Percentiles rank a stretch among this genome's conserved stretches.
phyloP scores from a whole-genome alignment of 2,797 vertebrate species.

The Sebastes minor region DNA sequence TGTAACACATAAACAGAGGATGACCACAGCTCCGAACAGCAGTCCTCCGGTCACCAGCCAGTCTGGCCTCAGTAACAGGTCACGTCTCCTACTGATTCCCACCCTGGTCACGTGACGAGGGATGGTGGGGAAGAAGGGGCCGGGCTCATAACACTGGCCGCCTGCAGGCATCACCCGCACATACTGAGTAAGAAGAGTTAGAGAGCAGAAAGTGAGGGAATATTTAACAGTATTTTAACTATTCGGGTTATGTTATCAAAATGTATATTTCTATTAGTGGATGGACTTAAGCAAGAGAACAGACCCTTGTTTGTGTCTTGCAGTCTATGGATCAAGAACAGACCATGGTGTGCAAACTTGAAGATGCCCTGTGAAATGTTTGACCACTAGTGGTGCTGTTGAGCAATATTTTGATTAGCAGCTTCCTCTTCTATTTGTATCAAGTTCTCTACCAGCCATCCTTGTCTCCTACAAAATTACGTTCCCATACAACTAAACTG shows the following conservation, averaged over 20 bases:
- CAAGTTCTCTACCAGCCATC: not conserved
- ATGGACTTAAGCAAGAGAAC: not conserved
- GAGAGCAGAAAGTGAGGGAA: not conserved
- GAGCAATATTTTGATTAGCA: not conserved
- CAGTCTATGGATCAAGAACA: not conserved
- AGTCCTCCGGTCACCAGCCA: conserved; percentile 84
- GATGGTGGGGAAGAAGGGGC: conserved; percentile 85
- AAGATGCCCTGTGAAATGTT: not conserved
- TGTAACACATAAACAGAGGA: conserved; percentile 82
- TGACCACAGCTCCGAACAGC: conserved; percentile 74
- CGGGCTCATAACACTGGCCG: conserved; percentile 86
- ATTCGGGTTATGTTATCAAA: not conserved
- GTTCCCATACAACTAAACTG: accelerated
- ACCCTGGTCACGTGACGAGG: conserved; percentile 86
- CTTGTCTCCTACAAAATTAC: too few species aligned
- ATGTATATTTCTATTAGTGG: not conserved
- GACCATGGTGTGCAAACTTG: not conserved
- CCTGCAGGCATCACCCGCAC: conserved; percentile 85
- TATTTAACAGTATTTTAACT: not conserved
- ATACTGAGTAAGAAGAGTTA: conserved; percentile 76
- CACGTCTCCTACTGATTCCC: conserved; percentile 81
- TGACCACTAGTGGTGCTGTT: not conserved
- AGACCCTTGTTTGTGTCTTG: not conserved
- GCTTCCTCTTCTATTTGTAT: not conserved
- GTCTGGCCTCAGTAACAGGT: conserved; percentile 81